Evolutionary conservation across 2,888 invertebrate genomes (phyloP).

Genomic region (Oligia latruncula): DNA sequence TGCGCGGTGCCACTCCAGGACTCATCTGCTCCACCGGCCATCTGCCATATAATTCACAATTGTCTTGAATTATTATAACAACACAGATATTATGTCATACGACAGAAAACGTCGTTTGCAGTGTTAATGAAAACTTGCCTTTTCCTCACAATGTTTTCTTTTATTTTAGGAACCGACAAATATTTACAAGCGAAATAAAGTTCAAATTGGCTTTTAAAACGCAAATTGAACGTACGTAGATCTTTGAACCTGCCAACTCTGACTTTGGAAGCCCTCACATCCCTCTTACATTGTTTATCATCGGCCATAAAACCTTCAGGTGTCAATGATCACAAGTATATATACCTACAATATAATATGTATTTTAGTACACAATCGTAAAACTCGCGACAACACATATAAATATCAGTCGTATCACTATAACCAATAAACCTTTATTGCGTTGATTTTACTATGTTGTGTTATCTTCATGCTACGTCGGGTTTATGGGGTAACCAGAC

Average conservation of each 20-base stretch:
- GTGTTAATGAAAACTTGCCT: neutral
- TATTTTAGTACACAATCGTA: slow-evolving; percentile 51
- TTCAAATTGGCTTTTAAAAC: neutral
- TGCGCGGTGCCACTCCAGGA: neutral
- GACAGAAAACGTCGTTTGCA: neutral
- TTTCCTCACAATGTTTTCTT: neutral
- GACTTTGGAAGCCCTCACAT: neutral
- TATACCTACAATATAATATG: slow-evolving; percentile 25
- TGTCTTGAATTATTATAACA: neutral
- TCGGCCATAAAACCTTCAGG: slow-evolving; percentile 41
- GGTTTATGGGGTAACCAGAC: slow-evolving; percentile 22
- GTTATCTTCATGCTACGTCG: slow-evolving; percentile 32
- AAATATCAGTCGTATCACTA: slow-evolving; percentile 50
- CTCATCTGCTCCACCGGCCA: neutral
- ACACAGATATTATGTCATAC: neutral
- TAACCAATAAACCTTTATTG: slow-evolving; percentile 45
- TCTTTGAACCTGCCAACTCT: neutral
- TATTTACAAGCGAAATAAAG: neutral
- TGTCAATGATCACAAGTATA: slow-evolving; percentile 38
- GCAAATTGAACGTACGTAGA: neutral
- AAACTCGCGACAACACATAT: slow-evolving; percentile 49
- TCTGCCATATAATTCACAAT: neutral
- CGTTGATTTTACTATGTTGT: slow-evolving; percentile 49
- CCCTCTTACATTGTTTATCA: slow-evolving; percentile 10
- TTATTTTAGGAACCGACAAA: too few relatives aligned